phyloP scores from a whole-genome alignment of 64 coral and sea anemone species.

The Porites australiensis region DNA sequence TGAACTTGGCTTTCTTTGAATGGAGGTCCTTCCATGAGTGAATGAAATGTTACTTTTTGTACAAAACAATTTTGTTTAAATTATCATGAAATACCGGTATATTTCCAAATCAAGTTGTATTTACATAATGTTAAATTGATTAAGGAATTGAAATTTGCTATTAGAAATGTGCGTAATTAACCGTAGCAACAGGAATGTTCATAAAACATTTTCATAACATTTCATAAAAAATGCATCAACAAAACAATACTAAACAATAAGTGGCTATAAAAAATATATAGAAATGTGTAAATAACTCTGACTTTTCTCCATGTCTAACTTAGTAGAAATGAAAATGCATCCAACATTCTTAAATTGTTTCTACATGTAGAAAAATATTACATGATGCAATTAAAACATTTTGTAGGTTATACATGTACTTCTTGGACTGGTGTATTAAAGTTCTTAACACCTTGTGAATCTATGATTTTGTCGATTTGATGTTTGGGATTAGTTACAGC shows the following conservation, averaged over 20 bases:
- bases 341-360: constrained; percentile 7
- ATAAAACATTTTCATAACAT: constrained; percentile 9
- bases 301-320: constrained; percentile 12
- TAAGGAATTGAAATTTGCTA: constrained; percentile 13
- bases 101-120: not conserved
- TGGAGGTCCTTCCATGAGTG: no score
- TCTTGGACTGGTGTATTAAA: constrained; percentile 12
- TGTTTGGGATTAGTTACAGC: constrained; percentile 3
- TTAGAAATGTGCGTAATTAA: constrained; percentile 9
- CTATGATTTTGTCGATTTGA: constrained; percentile 4
- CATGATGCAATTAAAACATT: constrained; percentile 9
- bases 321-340: constrained; percentile 9
- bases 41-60: no score
- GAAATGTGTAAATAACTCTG: constrained; percentile 13
- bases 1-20: not conserved
- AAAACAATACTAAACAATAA: constrained; percentile 10
- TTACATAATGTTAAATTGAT: constrained; percentile 14
- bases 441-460: constrained; percentile 12
- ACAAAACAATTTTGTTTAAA: constrained; percentile 14
- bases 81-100: no score
- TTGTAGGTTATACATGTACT: constrained; percentile 13
- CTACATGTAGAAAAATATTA: constrained; percentile 6
- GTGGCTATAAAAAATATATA: constrained; percentile 14
- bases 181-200: constrained; percentile 6
- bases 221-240: not conserved